A percentile compares a stretch with the other conserved stretches of the same genome.
Evolutionary conservation across 2,888 invertebrate genomes (phyloP).

Genomic region (Mesorhabditis spiculigera): DNA sequence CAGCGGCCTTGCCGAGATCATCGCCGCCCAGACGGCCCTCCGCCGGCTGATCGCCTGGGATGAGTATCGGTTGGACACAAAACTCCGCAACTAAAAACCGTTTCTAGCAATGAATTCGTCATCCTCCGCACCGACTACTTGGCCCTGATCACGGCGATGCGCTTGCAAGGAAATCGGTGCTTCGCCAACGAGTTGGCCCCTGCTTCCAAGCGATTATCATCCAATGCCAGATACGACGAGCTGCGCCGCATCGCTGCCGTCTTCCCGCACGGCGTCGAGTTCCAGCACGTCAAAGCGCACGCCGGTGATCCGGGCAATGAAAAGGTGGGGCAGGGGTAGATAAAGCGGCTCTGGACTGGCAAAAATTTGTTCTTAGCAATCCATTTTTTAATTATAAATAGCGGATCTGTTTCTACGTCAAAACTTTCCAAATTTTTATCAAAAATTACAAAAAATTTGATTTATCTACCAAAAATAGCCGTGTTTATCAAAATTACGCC

Average conservation of each 20-base stretch:
- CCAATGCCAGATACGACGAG: not conserved
- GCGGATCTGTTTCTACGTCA: no score
- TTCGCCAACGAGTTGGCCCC: slow-evolving; percentile 14
- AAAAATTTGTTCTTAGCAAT: no score
- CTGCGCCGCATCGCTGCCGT: not conserved
- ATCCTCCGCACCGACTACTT: slow-evolving; percentile 18
- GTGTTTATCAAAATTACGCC: no score
- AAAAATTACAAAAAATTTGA: no score
- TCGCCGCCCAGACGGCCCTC: slow-evolving; percentile 13
- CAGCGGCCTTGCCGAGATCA: slow-evolving; percentile 13
- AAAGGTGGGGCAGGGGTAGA: slow-evolving; percentile 10
- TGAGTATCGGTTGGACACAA: slow-evolving; percentile 8
- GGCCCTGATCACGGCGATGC: slow-evolving; percentile 17
- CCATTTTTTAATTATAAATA: no score
- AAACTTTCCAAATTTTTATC: no score
- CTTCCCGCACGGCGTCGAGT: slow-evolving; percentile 17
- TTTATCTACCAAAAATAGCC: no score
- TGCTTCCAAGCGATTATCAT: not conserved
- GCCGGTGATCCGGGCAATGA: slow-evolving; percentile 20
- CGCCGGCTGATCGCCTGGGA: slow-evolving; percentile 6
- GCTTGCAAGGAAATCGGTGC: slow-evolving; percentile 9
- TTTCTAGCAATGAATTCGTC: slow-evolving; percentile 12
- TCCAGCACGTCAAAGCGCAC: slow-evolving; percentile 25
- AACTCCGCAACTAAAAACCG: not conserved
- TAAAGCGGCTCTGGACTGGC: no score